Percentiles rank a stretch among this genome's conserved stretches.
Conservation (phyloP, 2,113 vertebrate genomes). For the Nycticryphes semicollaris region DNA sequence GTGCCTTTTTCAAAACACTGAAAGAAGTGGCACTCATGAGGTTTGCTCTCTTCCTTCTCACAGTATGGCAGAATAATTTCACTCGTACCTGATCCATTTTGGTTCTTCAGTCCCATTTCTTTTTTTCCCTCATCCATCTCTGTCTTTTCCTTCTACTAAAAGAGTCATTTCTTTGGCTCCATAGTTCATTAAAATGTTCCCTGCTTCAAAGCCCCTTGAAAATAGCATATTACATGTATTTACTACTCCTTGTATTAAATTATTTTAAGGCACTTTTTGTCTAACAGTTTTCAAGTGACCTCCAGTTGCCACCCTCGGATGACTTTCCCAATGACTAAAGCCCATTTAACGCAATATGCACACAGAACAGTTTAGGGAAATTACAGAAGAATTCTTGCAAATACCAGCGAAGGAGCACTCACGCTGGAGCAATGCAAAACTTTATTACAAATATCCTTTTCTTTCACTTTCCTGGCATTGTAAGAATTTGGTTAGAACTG, state of each 20-base stretch:
- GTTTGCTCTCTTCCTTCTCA: slow-evolving; percentile 51
- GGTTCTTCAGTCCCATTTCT: slow-evolving; percentile 15
- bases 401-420: background rate
- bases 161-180: slow-evolving; percentile 17
- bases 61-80: slow-evolving; percentile 35
- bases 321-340: background rate
- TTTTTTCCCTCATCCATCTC: background rate
- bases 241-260: slow-evolving; percentile 8
- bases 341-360: background rate
- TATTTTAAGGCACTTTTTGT: slow-evolving; percentile 35
- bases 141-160: slow-evolving; percentile 4
- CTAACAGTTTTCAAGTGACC: slow-evolving; percentile 5
- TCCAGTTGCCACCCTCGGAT: background rate
- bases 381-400: slow-evolving; percentile 20
- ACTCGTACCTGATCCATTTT: slow-evolving; percentile 14
- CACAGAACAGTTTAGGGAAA: background rate
- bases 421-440: background rate
- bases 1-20: slow-evolving; percentile 21
- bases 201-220: slow-evolving; percentile 31
- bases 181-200: slow-evolving; percentile 19
- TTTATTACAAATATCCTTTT: slow-evolving; percentile 4
- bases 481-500: background rate
- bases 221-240: slow-evolving; percentile 35
- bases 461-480: background rate
- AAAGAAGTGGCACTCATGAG: slow-evolving; percentile 51